Evolutionary conservation across 2,888 invertebrate species (phyloP).

Genomic region (Drosophila gaucha): DNA sequence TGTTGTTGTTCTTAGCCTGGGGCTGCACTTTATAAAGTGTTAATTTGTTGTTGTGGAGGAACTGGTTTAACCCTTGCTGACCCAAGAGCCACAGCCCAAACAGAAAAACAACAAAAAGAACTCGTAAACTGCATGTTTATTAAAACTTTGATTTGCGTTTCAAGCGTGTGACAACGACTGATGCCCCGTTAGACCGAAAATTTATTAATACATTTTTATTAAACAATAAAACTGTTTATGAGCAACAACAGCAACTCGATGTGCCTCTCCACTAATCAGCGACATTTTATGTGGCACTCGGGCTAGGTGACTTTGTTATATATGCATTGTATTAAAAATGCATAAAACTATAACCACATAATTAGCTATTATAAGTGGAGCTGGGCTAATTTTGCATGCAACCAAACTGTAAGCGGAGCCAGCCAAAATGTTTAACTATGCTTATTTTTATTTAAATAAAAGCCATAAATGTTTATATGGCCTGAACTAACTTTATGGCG

Average conservation of each 20-base stretch:
- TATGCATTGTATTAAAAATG: conserved; percentile 70
- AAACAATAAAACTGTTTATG: conserved; percentile 73
- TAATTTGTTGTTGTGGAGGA: conserved; percentile 73
- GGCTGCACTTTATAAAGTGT: conserved; percentile 82
- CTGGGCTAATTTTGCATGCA: conserved; percentile 75
- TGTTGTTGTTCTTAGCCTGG: conserved; percentile 23
- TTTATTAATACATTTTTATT: conserved; percentile 79
- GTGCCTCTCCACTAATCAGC: conserved; percentile 68
- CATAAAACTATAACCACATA: conserved; percentile 80
- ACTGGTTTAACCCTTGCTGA: conserved; percentile 64
- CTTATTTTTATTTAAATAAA: conserved; percentile 76
- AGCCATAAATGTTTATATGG: conserved; percentile 75
- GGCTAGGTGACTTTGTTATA: conserved; percentile 43
- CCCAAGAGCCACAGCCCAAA: background rate
- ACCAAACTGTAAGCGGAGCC: conserved; percentile 1
- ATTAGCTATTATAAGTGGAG: conserved; percentile 73
- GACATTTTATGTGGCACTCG: conserved; percentile 69
- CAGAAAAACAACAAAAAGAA: background rate
- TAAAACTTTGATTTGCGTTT: conserved; percentile 65
- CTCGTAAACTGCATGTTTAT: conserved; percentile 38
- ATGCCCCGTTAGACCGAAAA: conserved; percentile 62
- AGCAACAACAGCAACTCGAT: conserved; percentile 34
- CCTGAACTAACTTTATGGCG: conserved; percentile 67
- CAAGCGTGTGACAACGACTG: conserved; percentile 58
- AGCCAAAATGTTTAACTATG: conserved; percentile 64